Evolutionary conservation across 2,797 vertebrate species (phyloP).

Genomic region (Acrossocheilus wenchowensis): DNA sequence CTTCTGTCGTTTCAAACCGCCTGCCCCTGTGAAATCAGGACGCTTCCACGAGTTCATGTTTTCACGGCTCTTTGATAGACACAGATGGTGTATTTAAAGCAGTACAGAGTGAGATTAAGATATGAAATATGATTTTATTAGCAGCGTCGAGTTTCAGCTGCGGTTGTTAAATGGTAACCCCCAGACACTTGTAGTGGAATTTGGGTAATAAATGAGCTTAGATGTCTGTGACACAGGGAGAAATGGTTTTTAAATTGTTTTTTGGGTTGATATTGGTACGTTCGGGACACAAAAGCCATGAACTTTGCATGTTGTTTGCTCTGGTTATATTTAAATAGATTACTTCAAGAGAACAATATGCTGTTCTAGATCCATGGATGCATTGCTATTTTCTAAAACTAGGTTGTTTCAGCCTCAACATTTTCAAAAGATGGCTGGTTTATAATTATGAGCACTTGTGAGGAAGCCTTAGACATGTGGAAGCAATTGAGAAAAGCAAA

Average conservation of each 20-base stretch:
- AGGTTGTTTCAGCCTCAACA: neutral
- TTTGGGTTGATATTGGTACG: neutral
- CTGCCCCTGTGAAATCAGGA: constrained; percentile 26
- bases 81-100: constrained; percentile 51
- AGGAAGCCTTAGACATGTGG: constrained; percentile 13
- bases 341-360: neutral
- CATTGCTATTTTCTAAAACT: neutral
- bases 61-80: constrained; percentile 20
- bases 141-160: constrained; percentile 41
- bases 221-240: neutral
- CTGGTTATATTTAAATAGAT: neutral
- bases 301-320: neutral
- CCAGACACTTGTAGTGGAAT: constrained; percentile 32
- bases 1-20: constrained; percentile 41
- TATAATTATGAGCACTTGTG: neutral
- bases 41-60: constrained; percentile 31
- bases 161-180: constrained; percentile 43
- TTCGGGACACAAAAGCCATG: neutral
- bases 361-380: neutral
- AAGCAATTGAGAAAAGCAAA: constrained; percentile 22
- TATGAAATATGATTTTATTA: constrained; percentile 62
- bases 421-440: neutral
- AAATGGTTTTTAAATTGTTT: neutral
- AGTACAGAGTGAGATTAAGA: constrained; percentile 57
- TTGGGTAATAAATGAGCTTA: constrained; percentile 35